phyloP scores from a whole-genome alignment of 2,797 vertebrate genomes.

The Podargus strigoides region DNA sequence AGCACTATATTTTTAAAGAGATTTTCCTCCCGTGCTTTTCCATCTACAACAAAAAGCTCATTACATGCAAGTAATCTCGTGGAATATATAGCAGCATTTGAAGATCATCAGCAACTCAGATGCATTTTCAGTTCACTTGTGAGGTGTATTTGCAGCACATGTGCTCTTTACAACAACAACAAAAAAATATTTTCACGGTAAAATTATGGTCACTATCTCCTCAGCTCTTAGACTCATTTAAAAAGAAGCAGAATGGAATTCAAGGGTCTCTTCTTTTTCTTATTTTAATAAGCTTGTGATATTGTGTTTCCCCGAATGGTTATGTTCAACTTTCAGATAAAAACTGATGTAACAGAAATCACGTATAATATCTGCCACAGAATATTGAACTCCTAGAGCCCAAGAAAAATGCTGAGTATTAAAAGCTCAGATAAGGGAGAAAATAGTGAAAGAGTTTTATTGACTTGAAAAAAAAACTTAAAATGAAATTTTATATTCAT shows the following conservation, averaged over 20 bases:
- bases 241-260: neutral
- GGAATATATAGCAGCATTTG: conserved; percentile 73
- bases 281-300: neutral
- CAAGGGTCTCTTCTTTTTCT: neutral
- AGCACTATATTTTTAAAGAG: conserved; percentile 59
- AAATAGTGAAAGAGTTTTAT: conserved; percentile 42
- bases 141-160: conserved; percentile 49
- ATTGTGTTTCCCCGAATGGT: neutral
- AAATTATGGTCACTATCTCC: conserved; percentile 15
- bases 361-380: conserved; percentile 4
- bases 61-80: conserved; percentile 65
- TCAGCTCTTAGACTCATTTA: conserved; percentile 34
- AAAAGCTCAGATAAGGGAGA: conserved; percentile 64
- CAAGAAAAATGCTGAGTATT: conserved; percentile 44
- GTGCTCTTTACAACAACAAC: conserved; percentile 57
- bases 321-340: neutral
- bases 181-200: conserved; percentile 42
- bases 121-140: conserved; percentile 57
- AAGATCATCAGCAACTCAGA: conserved; percentile 59
- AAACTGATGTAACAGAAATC: conserved; percentile 31
- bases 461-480: conserved; percentile 57
- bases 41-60: conserved; percentile 67
- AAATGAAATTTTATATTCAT: conserved; percentile 45
- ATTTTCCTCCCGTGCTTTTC: conserved; percentile 69
- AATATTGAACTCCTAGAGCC: conserved; percentile 58